These are phyloP conservation scores for Epinephelus cyanopodus DNA, from an alignment of 2,113 vertebrate species.

Conservation along the genomic window DNA sequence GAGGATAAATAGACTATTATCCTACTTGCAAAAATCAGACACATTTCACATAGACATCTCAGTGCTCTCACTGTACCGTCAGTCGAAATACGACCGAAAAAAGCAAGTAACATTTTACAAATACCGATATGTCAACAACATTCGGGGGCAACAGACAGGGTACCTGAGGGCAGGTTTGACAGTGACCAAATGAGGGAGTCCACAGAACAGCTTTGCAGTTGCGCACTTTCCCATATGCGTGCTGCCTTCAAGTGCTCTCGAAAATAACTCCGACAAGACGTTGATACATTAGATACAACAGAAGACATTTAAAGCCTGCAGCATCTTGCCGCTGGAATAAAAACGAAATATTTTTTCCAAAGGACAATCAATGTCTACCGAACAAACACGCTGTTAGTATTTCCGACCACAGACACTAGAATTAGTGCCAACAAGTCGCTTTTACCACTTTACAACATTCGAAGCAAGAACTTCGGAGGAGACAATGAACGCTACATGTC, in stretches of 20 bases:
- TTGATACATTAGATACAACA: too few species aligned
- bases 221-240: slow-evolving; percentile 36
- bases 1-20: too few species aligned
- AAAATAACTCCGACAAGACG: not conserved
- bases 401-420: not conserved
- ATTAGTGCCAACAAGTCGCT: not conserved
- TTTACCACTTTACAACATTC: not conserved
- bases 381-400: not conserved
- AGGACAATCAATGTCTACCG: rapidly evolving
- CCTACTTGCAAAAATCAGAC: too few species aligned
- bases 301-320: too few species aligned
- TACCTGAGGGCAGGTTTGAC: not conserved
- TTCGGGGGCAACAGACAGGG: not conserved
- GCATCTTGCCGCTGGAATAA: too few species aligned
- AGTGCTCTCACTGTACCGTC: too few species aligned
- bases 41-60: too few species aligned
- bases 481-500: slow-evolving; percentile 54
- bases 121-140: too few species aligned
- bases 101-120: too few species aligned
- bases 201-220: slow-evolving; percentile 22
- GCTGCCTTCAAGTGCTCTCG: slow-evolving; percentile 12
- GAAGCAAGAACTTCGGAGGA: not conserved
- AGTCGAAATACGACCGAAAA: not conserved
- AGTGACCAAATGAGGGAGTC: not conserved
- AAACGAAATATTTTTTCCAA: not conserved